Conservation (phyloP, 1,140 invertebrate genomes). For the Papilio machaon region DNA sequence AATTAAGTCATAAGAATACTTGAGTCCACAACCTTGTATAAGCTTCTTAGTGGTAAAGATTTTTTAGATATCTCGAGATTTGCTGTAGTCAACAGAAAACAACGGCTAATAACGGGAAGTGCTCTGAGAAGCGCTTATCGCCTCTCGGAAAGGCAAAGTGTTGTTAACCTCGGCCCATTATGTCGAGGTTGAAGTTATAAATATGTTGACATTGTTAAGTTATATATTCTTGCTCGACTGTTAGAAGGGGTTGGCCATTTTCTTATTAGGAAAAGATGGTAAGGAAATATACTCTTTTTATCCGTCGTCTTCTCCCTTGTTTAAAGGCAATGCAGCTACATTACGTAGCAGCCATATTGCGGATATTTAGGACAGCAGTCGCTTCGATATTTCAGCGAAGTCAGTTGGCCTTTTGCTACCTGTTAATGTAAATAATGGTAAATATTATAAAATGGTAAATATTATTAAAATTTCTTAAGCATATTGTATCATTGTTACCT, state of each 20-base stretch:
- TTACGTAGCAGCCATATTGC: no score
- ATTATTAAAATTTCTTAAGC: no score
- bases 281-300: background rate
- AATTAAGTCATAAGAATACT: background rate
- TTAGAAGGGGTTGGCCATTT: background rate
- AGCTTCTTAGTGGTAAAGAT: background rate
- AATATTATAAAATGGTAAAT: no score
- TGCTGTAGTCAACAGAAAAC: conserved; percentile 12
- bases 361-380: no score
- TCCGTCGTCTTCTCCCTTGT: no score
- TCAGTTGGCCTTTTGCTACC: no score
- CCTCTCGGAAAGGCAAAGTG: background rate
- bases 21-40: background rate
- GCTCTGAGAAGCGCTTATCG: background rate
- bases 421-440: no score
- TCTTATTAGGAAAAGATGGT: background rate
- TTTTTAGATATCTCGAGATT: conserved; percentile 1
- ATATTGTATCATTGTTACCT: no score
- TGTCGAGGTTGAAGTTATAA: conserved; percentile 13
- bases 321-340: no score
- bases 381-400: no score
- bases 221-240: background rate
- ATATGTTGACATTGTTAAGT: background rate
- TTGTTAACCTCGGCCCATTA: conserved; percentile 14
- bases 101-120: conserved; percentile 4